Evolutionary conservation across 2,888 invertebrate species (phyloP).

Genomic region (Ophion obscuratus): DNA sequence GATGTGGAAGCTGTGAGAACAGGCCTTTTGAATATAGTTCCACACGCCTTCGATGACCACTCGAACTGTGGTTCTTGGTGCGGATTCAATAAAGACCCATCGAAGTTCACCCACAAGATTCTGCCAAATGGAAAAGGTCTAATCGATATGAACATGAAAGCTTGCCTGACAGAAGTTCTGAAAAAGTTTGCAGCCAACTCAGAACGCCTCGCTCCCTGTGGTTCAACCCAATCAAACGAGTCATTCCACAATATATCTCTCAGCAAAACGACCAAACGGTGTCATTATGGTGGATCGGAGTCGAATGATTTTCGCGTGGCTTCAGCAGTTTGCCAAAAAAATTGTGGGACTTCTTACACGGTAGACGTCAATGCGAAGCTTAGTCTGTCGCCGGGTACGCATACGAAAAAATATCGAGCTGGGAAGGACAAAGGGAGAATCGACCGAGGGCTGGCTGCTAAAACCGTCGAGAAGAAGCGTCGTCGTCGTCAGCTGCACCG

Average conservation of each 20-base stretch:
- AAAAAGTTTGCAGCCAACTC: conserved; percentile 44
- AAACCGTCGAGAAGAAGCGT: conserved; percentile 11
- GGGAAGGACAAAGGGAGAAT: conserved; percentile 28
- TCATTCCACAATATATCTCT: conserved; percentile 47
- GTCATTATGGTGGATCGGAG: conserved; percentile 56
- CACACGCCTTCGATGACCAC: conserved; percentile 69
- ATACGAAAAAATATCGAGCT: conserved; percentile 25
- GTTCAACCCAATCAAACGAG: conserved; percentile 59
- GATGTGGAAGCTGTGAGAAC: conserved; percentile 44
- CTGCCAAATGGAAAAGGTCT: conserved; percentile 41
- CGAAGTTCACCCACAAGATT: conserved; percentile 53
- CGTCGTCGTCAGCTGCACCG: conserved; percentile 18
- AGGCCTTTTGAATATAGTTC: conserved; percentile 64
- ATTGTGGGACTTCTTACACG: conserved; percentile 37
- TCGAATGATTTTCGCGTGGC: conserved; percentile 52
- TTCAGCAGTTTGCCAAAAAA: conserved; percentile 60
- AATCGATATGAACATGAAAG: conserved; percentile 17
- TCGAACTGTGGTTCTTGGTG: conserved; percentile 68
- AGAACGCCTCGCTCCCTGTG: conserved; percentile 58
- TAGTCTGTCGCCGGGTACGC: conserved; percentile 30
- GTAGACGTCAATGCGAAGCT: conserved; percentile 23
- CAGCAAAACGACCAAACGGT: conserved; percentile 47
- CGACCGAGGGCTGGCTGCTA: background rate
- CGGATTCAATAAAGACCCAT: conserved; percentile 54
- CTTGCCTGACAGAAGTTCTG: conserved; percentile 13